Percentiles rank a stretch among this genome's conserved stretches.
These are phyloP conservation scores for Cetonia aurata DNA, from an alignment of 2,888 invertebrate genomes.

Conservation along the genomic window DNA sequence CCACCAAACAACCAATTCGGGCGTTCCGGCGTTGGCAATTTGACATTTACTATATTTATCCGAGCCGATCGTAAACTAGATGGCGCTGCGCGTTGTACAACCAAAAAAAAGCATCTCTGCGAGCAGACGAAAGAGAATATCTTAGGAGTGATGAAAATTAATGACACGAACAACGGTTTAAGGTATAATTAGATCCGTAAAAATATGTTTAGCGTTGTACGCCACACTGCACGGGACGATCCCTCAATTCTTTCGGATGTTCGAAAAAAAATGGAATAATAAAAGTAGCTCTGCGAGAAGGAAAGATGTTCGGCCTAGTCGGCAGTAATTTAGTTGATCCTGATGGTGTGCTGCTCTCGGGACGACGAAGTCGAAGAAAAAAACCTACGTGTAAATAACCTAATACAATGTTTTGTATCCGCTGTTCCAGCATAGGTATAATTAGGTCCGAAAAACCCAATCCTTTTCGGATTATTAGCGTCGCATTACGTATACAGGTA, in stretches of 20 bases:
- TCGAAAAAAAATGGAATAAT: background rate
- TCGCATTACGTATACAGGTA: too few relatives aligned
- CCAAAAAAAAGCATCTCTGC: too few relatives aligned
- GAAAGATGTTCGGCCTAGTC: background rate
- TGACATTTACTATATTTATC: constrained; percentile 53
- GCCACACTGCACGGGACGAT: background rate
- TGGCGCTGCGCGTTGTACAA: constrained; percentile 36
- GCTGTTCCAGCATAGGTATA: background rate
- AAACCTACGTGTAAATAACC: constrained; percentile 5
- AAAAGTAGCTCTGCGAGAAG: background rate
- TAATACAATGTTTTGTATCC: constrained; percentile 4
- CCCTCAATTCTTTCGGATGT: background rate
- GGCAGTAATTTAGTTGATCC: background rate
- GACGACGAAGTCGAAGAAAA: background rate
- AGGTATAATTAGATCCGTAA: constrained; percentile 56
- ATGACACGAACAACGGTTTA: constrained; percentile 55
- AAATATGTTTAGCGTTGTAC: constrained; percentile 49
- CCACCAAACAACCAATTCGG: background rate
- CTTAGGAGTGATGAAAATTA: constrained; percentile 56
- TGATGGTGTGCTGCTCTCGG: too few relatives aligned
- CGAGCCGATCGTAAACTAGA: constrained; percentile 16
- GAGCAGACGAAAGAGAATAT: constrained; percentile 26
- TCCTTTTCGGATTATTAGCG: too few relatives aligned
- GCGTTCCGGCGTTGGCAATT: constrained; percentile 52
- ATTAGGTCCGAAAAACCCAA: too few relatives aligned